Conservation (phyloP, 2,113 vertebrate species). For the Seriola quinqueradiata region DNA sequence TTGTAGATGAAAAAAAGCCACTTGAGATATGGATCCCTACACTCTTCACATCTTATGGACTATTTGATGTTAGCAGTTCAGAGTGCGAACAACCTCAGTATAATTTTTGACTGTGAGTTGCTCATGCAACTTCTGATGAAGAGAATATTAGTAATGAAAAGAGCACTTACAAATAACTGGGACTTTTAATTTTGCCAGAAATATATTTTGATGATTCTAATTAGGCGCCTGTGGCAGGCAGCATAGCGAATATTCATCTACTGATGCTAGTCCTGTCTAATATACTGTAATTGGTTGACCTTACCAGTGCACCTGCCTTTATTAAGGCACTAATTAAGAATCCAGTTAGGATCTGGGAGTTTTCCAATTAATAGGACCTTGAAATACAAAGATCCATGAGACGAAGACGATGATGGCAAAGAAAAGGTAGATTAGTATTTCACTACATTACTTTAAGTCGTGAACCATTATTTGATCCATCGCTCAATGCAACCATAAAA, state of each 20-base stretch:
- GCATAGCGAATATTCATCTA: background rate
- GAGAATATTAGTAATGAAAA: background rate
- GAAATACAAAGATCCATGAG: constrained; percentile 19
- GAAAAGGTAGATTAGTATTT: background rate
- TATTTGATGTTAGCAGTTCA: background rate
- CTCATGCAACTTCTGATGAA: too few species aligned
- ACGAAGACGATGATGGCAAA: background rate
- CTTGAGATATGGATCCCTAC: background rate
- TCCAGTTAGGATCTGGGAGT: constrained; percentile 10
- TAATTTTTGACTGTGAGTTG: background rate
- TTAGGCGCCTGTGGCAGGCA: background rate
- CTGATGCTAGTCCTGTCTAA: constrained; percentile 25
- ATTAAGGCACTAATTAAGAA: constrained; percentile 39
- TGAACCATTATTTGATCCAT: background rate
- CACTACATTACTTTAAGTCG: background rate
- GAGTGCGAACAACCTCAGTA: background rate
- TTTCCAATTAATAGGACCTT: constrained; percentile 15
- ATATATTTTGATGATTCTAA: background rate
- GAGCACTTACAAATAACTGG: too few species aligned
- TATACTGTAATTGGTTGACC: constrained; percentile 21
- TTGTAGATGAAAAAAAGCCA: background rate
- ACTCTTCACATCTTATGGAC: background rate
- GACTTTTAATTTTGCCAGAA: background rate
- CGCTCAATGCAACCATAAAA: background rate
- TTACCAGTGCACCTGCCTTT: constrained; percentile 23